Base-by-base conservation (phyloP, 2,797 vertebrate genomes). In the Cossypha polioptera region DNA sequence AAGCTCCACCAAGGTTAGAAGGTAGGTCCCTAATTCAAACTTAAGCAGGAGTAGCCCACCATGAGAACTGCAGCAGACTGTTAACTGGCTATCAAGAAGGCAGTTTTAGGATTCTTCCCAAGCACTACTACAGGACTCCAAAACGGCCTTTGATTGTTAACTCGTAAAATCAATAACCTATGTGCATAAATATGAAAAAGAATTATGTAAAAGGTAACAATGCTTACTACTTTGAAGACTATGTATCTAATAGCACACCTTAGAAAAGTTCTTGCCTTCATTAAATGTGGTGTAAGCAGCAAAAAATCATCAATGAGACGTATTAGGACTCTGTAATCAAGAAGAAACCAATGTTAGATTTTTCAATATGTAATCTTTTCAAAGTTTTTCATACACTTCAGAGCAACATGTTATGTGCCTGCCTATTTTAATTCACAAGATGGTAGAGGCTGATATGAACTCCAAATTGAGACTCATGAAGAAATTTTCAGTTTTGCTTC, bases 251-350 rank as follows among this genome's bases (percentile, higher is more conserved):
- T 1, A 73, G 22, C 98, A 4, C 98, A 99, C 99, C 97, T 98
- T n/a, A 99, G 98, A 90, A 99, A 99, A 31, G 81, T 72, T 85
- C 98, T 97, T 18, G 99, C 99, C 90, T 98, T 97, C 9, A 72
- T 73, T 48, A 98, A 95, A 92, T 99, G 98, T 22, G 99, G 99
- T 0, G 99, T 99, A 92, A 99, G 98, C 55, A 99, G 97, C 91
- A 99, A 98, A 81, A 99, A 99, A 91, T 99, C 99, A 65, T 99
- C 99, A 62, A 99, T 98, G 82, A 99, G 96, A 72, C 99, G 98
- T 98, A 99, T 98, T 50, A 99, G 96, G 97, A 98, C 90, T 86
- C 99, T 99, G 91, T 40, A 95, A 95, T n/a, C 18, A 92, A 71
- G 76, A 92, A 69, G 35, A 88, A 86, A 79, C 5, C 8, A 9